Conservation (phyloP, 2,113 vertebrate species). For the Sapayoa aenigma region DNA sequence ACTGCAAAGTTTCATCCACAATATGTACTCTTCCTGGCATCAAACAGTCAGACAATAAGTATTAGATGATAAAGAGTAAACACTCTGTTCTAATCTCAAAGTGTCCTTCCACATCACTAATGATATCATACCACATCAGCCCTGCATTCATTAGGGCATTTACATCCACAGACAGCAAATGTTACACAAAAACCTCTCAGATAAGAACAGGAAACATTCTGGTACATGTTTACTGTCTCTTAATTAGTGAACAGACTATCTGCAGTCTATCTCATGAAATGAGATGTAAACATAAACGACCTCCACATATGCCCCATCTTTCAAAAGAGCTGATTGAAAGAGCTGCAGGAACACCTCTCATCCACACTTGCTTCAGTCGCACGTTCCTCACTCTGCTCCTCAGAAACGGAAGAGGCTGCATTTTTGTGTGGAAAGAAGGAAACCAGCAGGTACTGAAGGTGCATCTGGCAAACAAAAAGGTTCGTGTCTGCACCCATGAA, state of each 20-base stretch:
- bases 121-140: not conserved
- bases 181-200: not conserved
- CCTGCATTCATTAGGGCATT: not conserved
- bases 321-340: not conserved
- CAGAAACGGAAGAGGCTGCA: not conserved
- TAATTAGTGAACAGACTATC: constrained; percentile 31
- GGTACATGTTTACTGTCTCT: not conserved
- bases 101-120: not conserved
- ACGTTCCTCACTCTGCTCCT: not conserved
- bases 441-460: not conserved
- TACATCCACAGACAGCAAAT: not conserved
- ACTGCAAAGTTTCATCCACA: not conserved
- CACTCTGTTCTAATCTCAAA: not conserved
- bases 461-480: not conserved
- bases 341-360: not conserved
- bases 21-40: not conserved
- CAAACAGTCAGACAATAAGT: not conserved
- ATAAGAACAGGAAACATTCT: not conserved
- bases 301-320: not conserved
- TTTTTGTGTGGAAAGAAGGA: not conserved
- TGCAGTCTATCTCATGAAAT: not conserved
- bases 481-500: not conserved
- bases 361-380: not conserved
- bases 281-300: not conserved
- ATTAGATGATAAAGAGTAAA: not conserved